Evolutionary conservation across 2,888 invertebrate genomes (phyloP).

Genomic region (Andricus quercusramuli): DNA sequence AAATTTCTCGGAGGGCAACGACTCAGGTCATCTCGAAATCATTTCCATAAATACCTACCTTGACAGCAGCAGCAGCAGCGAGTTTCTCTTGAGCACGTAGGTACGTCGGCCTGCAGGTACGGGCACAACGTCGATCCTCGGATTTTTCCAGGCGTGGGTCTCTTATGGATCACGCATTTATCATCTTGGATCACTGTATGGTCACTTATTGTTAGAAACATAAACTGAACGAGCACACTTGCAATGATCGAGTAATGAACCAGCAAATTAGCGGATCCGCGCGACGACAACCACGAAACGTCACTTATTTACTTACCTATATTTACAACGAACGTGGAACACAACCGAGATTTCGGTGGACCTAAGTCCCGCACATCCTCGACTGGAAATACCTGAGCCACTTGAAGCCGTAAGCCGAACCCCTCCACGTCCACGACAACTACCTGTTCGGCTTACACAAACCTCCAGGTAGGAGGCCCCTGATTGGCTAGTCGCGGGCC

Average conservation of each 20-base stretch:
- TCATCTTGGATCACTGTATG: conserved; percentile 26
- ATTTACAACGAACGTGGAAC: conserved; percentile 66
- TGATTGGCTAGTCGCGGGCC: conserved; percentile 58
- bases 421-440: conserved; percentile 40
- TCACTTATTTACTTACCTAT: conserved; percentile 66
- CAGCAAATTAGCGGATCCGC: not conserved
- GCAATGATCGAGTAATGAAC: not conserved
- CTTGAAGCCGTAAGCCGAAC: conserved; percentile 57
- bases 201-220: conserved; percentile 15
- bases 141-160: conserved; percentile 43
- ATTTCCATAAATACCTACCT: conserved; percentile 44
- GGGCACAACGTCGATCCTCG: conserved; percentile 37
- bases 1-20: conserved; percentile 9
- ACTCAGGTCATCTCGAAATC: conserved; percentile 26
- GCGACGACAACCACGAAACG: conserved; percentile 33
- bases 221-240: conserved; percentile 23
- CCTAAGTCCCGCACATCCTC: conserved; percentile 73
- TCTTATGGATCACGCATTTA: conserved; percentile 30
- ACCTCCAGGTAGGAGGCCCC: conserved; percentile 56
- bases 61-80: not conserved
- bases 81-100: conserved; percentile 34
- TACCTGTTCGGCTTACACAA: conserved; percentile 62
- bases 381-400: conserved; percentile 73
- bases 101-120: conserved; percentile 17
- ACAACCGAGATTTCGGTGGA: conserved; percentile 58